phyloP scores from a whole-genome alignment of 1,140 invertebrate genomes.

The Drosophila biarmipes region DNA sequence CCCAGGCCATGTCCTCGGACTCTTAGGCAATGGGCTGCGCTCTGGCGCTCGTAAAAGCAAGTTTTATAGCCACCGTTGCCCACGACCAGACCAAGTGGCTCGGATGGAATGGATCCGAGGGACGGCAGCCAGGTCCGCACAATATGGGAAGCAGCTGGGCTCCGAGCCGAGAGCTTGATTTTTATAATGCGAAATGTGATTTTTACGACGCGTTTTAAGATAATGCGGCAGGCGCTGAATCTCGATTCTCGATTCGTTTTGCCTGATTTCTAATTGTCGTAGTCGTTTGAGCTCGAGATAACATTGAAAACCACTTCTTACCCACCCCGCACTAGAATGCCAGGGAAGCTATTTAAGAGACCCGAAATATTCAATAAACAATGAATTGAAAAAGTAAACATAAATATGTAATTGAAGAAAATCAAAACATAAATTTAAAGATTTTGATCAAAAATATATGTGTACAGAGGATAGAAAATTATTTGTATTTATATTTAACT shows the following conservation, averaged over 20 bases:
- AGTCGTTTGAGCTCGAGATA: slow-evolving; percentile 38
- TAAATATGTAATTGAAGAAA: not conserved
- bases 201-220: slow-evolving; percentile 78
- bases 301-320: slow-evolving; percentile 52
- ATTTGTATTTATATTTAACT: too few species aligned
- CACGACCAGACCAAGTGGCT: slow-evolving; percentile 36
- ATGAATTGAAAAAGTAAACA: not conserved
- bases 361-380: not conserved
- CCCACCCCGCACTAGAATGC: not conserved
- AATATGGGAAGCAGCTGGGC: slow-evolving; percentile 63
- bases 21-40: slow-evolving; percentile 47
- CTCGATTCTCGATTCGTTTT: slow-evolving; percentile 46
- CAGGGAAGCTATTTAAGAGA: not conserved
- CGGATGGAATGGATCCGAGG: slow-evolving; percentile 5
- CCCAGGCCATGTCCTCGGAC: slow-evolving; percentile 31
- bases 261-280: slow-evolving; percentile 73
- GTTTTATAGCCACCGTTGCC: slow-evolving; percentile 66
- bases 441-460: too few species aligned
- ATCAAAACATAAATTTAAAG: too few species aligned
- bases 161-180: slow-evolving; percentile 31
- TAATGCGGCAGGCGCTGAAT: slow-evolving; percentile 61
- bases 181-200: slow-evolving; percentile 82
- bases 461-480: too few species aligned
- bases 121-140: slow-evolving; percentile 16
- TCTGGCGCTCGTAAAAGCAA: slow-evolving; percentile 69